Evolutionary conservation across 2,113 vertebrate species (phyloP), one percentile per base, ranked within the genome.

Genomic region (Oceanodroma tethys): DNA sequence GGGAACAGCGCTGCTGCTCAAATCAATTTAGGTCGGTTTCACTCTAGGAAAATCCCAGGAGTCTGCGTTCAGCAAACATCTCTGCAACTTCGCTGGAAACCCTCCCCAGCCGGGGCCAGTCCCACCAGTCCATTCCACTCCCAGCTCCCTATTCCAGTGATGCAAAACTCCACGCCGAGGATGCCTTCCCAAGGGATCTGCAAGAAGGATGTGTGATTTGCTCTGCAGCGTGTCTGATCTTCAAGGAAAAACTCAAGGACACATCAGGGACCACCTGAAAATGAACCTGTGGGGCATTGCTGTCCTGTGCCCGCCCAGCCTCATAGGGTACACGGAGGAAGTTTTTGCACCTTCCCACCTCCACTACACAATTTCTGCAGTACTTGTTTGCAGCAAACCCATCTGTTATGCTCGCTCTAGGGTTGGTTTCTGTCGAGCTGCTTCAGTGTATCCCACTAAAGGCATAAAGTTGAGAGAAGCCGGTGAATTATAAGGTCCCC

Each of bases 281-380:
- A 76, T 4, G 48, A 68, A 43, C 6, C 18, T 6, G 5, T 25
- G 19, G 20, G 29, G 2, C 26, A 34, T 5, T 5, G 36, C 32
- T 42, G 36, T 20, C 34, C 47, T 29, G 22, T 2, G 3, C 10
- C 32, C 0, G 2, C 27, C 16, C 58, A 56, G 32, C 12, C 13
- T 30, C 25, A 4, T 3, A 59, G 50, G 6, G 14, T 0, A 1
- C 63, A 43, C 0, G 0, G 17, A 53, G n/a, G 9, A 26, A 14
- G 6, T 23, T 78, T 85, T 65, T 48, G 52, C 85, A 66, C 22
- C 15, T 72, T 85, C 25, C 36, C 48, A 20, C 12, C 6, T 47
- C 17, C 58, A 10, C 27, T 16, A 30, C 19, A 13, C 14, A 6
- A 72, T 52, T 71, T 48, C 60, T 81, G 48, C 40, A 40, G 18